Conservation (phyloP, 2,113 vertebrate genomes). For the Scalopus aquaticus region DNA sequence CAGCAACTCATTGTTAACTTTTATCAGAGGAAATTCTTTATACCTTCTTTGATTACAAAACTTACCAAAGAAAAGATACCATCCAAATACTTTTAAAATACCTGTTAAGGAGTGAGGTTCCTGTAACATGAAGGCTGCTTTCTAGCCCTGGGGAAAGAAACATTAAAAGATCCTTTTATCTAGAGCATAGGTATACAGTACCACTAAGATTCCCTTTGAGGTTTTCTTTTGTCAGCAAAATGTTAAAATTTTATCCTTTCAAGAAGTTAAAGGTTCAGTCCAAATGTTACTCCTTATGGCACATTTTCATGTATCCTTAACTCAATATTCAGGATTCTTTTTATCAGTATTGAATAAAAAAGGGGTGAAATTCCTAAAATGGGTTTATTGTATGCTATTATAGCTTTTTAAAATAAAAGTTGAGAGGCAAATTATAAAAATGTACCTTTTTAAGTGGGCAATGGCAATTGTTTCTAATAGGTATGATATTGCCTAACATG, state of each 20-base stretch:
- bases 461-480: slow-evolving; percentile 70
- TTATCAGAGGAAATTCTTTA: slow-evolving; percentile 22
- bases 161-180: slow-evolving; percentile 4
- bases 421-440: slow-evolving; percentile 63
- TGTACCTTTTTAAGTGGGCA: slow-evolving; percentile 69
- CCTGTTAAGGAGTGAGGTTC: not conserved
- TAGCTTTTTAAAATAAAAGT: slow-evolving; percentile 36
- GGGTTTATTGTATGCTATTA: not conserved
- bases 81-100: slow-evolving; percentile 63
- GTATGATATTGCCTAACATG: slow-evolving; percentile 53
- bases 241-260: slow-evolving; percentile 11
- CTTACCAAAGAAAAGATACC: slow-evolving; percentile 74
- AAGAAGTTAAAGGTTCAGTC: slow-evolving; percentile 34
- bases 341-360: slow-evolving; percentile 46
- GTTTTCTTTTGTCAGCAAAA: slow-evolving; percentile 25
- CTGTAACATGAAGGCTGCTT: slow-evolving; percentile 35
- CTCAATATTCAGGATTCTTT: slow-evolving; percentile 27
- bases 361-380: not conserved
- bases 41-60: slow-evolving; percentile 44
- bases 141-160: slow-evolving; percentile 33
- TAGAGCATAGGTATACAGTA: slow-evolving; percentile 11
- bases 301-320: slow-evolving; percentile 57
- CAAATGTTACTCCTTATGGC: slow-evolving; percentile 24
- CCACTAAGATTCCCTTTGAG: slow-evolving; percentile 31
- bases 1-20: slow-evolving; percentile 48